Evolutionary conservation across 2,888 invertebrate genomes (phyloP).

Genomic region (Clanis bilineata): DNA sequence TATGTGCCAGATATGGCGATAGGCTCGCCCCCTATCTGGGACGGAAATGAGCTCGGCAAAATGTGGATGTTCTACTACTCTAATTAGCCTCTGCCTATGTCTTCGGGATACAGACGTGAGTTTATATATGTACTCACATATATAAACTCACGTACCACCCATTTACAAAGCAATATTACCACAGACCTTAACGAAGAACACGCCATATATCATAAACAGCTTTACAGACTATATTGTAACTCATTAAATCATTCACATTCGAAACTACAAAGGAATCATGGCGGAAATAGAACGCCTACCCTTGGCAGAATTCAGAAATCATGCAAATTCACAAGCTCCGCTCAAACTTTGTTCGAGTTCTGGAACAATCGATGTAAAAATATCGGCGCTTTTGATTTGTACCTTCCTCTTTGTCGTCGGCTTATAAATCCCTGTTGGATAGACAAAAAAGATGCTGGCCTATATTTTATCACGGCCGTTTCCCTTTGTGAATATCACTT

Average conservation of each 20-base stretch:
- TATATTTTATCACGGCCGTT: not conserved
- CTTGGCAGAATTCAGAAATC: conserved; percentile 11
- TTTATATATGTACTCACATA: no score
- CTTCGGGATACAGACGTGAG: no score
- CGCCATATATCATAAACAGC: not conserved
- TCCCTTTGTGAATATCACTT: not conserved
- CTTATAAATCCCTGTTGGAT: not conserved
- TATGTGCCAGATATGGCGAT: no score
- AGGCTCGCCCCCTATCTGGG: no score
- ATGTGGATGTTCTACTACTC: no score
- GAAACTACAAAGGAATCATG: conserved; percentile 8
- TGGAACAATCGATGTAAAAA: not conserved
- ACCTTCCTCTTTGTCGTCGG: not conserved
- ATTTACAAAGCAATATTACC: not conserved
- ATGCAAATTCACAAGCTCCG: conserved; percentile 16
- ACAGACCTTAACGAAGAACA: not conserved
- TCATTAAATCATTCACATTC: not conserved
- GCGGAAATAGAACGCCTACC: conserved; percentile 14
- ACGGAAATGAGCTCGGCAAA: no score
- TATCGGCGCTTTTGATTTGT: not conserved
- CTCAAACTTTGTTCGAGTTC: conserved; percentile 10
- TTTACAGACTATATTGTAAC: not conserved
- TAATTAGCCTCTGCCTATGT: no score
- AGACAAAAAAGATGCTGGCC: not conserved
- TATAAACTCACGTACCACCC: not conserved